These are phyloP conservation scores for Sebastes glaucus DNA, from an alignment of 2,797 vertebrate species.

Conservation along the genomic window DNA sequence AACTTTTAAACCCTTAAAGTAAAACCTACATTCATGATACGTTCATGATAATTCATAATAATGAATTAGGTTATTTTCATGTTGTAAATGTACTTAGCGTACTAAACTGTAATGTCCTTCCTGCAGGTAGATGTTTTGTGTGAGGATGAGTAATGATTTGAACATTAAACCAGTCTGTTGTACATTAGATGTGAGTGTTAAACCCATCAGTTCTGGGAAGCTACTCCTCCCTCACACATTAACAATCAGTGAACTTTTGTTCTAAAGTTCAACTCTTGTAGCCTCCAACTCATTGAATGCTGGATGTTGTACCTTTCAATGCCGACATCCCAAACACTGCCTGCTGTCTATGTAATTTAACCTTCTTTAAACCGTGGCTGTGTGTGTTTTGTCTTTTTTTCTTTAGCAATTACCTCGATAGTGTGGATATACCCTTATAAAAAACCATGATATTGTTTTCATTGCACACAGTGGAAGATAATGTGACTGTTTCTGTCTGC, in stretches of 20 bases:
- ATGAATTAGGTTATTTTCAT: not conserved
- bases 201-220: not conserved
- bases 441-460: not conserved
- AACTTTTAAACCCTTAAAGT: not conserved
- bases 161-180: not conserved
- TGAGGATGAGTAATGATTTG: not conserved
- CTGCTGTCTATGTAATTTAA: not conserved
- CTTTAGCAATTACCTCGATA: not conserved
- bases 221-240: not conserved
- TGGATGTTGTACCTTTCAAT: not conserved
- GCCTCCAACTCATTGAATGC: not conserved
- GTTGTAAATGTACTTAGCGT: not conserved
- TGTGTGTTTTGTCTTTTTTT: conserved; percentile 1
- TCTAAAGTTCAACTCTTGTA: not conserved
- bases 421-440: not conserved
- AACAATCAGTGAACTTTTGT: not conserved
- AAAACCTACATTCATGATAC: not conserved
- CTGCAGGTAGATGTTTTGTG: not conserved
- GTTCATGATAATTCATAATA: not conserved
- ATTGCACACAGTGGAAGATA: conserved; percentile 18
- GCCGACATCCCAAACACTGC: conserved; percentile 16
- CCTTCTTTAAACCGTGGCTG: not conserved
- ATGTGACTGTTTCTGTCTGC: not conserved
- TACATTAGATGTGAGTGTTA: not conserved
- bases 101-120: not conserved